phyloP scores from a whole-genome alignment of 2,888 invertebrate species.

The Tinea trinotella region DNA sequence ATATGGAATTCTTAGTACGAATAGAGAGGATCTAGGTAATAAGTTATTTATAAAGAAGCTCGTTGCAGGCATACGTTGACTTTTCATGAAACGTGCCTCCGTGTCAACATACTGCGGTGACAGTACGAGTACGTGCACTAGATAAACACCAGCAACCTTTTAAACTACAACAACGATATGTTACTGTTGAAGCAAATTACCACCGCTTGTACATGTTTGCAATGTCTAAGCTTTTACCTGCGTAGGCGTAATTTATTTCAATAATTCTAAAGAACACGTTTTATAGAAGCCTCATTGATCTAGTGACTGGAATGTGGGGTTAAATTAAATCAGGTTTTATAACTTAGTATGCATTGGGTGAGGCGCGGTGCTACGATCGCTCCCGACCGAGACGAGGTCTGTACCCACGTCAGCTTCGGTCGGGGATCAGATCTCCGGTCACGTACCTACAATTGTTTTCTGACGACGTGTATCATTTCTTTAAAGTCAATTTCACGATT shows the following conservation, averaged over 20 bases:
- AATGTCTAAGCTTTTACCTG: too few species aligned
- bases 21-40: constrained; percentile 29
- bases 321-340: constrained; percentile 60
- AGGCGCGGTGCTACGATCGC: constrained; percentile 51
- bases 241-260: not conserved
- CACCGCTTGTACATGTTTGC: too few species aligned
- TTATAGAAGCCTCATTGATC: constrained; percentile 9
- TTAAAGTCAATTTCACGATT: constrained; percentile 63
- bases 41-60: constrained; percentile 47
- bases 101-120: constrained; percentile 6
- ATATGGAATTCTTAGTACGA: not conserved
- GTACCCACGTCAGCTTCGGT: constrained; percentile 1
- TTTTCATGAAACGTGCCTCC: not conserved
- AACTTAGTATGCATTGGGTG: constrained; percentile 69
- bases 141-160: not conserved
- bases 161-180: not conserved
- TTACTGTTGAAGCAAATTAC: too few species aligned
- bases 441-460: constrained; percentile 70
- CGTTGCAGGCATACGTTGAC: constrained; percentile 2
- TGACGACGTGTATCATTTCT: constrained; percentile 69
- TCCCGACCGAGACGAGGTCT: constrained; percentile 38
- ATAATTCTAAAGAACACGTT: constrained; percentile 4
- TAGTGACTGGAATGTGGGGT: constrained; percentile 13
- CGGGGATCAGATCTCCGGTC: constrained; percentile 32
- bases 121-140: not conserved